phyloP scores from a whole-genome alignment of 2,797 vertebrate genomes.

The Myotis pilosus region DNA sequence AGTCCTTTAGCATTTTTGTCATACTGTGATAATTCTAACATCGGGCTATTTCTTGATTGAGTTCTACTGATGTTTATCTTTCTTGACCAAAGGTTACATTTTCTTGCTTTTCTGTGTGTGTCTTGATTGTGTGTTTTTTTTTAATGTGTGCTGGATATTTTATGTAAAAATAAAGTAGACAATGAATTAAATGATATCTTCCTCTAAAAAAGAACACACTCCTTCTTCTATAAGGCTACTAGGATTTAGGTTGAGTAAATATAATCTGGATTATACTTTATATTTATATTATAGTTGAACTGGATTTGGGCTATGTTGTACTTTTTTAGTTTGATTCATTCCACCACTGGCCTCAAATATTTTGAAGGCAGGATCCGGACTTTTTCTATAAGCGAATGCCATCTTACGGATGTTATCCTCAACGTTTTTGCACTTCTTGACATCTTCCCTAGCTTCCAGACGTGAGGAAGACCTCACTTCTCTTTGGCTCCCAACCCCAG shows the following conservation, averaged over 20 bases:
- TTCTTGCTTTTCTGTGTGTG: background rate
- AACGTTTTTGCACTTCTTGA: background rate
- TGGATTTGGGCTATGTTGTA: background rate
- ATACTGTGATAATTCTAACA: background rate
- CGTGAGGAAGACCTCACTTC: background rate
- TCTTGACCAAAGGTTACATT: background rate
- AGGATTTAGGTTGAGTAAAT: background rate
- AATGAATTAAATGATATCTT: conserved; percentile 16
- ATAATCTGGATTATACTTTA: background rate
- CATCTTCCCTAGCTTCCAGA: background rate
- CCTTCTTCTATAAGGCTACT: background rate
- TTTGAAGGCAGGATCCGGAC: background rate
- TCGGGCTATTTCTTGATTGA: background rate
- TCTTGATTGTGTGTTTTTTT: conserved; percentile 4
- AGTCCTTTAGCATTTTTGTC: background rate
- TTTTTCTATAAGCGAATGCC: background rate
- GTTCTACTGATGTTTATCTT: background rate
- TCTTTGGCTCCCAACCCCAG: background rate
- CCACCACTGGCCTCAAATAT: background rate
- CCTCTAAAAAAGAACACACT: background rate
- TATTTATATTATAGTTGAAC: background rate
- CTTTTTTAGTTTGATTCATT: background rate
- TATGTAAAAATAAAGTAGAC: conserved; percentile 15
- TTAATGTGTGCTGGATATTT: background rate
- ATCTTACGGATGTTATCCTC: background rate